Conservation (phyloP, 2,113 vertebrate genomes). For the Pseudorasbora parva region DNA sequence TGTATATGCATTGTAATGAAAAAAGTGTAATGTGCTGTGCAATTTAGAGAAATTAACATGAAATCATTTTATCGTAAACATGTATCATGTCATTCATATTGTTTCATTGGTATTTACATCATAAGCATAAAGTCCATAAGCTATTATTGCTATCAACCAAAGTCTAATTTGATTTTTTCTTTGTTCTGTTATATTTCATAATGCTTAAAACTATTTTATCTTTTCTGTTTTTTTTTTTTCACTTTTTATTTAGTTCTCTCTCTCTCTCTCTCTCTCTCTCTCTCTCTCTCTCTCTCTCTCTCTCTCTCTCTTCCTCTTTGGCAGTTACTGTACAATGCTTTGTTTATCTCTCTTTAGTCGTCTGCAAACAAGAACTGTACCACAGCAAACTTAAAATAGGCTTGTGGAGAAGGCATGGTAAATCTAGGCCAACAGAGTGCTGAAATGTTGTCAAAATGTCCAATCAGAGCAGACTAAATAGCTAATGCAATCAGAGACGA, state of each 20-base stretch:
- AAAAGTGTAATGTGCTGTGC: not conserved
- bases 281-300: no score
- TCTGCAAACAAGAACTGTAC: not conserved
- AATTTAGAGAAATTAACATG: not conserved
- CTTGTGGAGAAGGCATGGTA: not conserved
- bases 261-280: no score
- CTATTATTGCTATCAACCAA: not conserved
- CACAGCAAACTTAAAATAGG: not conserved
- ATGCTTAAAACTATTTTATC: conserved; percentile 46
- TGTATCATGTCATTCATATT: not conserved
- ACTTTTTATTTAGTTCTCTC: conserved; percentile 4
- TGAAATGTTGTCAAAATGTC: not conserved
- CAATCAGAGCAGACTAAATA: not conserved
- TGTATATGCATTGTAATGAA: no score
- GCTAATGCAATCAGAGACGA: conserved; percentile 25
- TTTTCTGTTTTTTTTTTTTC: conserved; percentile 2
- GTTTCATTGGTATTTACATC: not conserved
- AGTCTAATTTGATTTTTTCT: no score
- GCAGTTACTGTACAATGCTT: not conserved
- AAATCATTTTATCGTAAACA: no score
- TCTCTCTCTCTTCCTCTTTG: not conserved
- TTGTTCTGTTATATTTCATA: no score
- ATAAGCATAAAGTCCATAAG: not conserved
- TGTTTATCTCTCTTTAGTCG: not conserved
- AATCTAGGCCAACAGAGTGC: conserved; percentile 36